These are phyloP conservation scores for Pseudococcus jackbeardsleyi DNA, from an alignment of 2,888 invertebrate genomes.

Conservation along the genomic window DNA sequence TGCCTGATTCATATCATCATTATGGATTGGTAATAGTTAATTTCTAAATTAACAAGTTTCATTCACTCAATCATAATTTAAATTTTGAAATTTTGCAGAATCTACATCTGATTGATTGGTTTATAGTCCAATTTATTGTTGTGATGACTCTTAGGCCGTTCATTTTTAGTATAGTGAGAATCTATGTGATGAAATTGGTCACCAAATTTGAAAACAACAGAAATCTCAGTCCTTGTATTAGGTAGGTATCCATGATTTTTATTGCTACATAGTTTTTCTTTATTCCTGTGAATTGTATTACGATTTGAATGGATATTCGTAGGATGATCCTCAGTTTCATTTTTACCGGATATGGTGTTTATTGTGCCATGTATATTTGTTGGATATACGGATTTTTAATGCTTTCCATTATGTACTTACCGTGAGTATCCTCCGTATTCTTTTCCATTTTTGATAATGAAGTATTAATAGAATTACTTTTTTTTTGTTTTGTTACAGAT, in stretches of 20 bases:
- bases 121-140: constrained; percentile 86
- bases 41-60: background rate
- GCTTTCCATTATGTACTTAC: constrained; percentile 58
- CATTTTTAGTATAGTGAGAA: constrained; percentile 56
- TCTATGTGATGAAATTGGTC: constrained; percentile 57
- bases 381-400: constrained; percentile 61
- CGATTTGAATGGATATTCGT: background rate
- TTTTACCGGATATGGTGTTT: constrained; percentile 41
- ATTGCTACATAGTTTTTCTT: too few relatives aligned
- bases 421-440: constrained; percentile 42
- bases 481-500: background rate
- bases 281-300: too few relatives aligned
- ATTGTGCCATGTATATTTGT: constrained; percentile 57
- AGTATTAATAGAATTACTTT: background rate
- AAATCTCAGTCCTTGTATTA: constrained; percentile 56
- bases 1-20: constrained; percentile 84
- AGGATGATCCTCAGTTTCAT: constrained; percentile 42
- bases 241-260: background rate
- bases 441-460: background rate
- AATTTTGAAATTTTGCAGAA: constrained; percentile 79
- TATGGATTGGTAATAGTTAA: constrained; percentile 48
- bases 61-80: constrained; percentile 20
- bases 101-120: constrained; percentile 92
- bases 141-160: constrained; percentile 75
- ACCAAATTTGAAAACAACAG: constrained; percentile 56